phyloP scores from a whole-genome alignment of 37 sponge, comb jelly and placozoan genomes.

The Axinella damicornis region DNA sequence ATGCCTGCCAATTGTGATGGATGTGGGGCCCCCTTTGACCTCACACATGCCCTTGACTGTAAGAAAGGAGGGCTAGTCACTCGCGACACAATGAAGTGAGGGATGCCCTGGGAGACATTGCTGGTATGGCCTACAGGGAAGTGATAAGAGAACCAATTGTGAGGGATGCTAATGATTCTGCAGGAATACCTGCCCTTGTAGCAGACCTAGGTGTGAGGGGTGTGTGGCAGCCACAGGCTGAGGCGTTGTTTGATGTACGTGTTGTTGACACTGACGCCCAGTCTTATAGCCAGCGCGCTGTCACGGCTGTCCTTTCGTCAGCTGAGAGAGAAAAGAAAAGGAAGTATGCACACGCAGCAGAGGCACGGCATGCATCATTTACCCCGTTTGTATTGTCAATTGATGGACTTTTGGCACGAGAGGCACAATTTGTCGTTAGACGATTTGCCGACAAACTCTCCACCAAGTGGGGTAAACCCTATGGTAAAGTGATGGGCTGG shows the following conservation, averaged over 20 bases:
- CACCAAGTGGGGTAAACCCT: constrained; percentile 41
- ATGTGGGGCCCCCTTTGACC: constrained; percentile 21
- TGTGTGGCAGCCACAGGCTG: constrained; percentile 50
- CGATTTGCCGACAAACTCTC: constrained; percentile 12
- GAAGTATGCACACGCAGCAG: constrained; percentile 27
- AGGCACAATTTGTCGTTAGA: constrained; percentile 2
- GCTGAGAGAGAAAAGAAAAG: constrained; percentile 49
- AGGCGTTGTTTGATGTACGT: constrained; percentile 62
- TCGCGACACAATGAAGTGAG: constrained; percentile 48
- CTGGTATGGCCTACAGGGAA: constrained; percentile 31
- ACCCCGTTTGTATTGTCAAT: constrained; percentile 45
- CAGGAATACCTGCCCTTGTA: constrained; percentile 14
- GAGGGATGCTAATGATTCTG: constrained; percentile 16
- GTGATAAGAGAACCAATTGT: constrained; percentile 44
- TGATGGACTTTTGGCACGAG: constrained; percentile 46
- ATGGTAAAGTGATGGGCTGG: constrained; percentile 11
- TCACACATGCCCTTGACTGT: constrained; percentile 46
- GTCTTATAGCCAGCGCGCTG: constrained; percentile 1
- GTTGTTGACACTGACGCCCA: constrained; percentile 62
- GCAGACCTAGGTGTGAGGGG: constrained; percentile 62
- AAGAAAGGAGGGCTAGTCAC: constrained; percentile 48
- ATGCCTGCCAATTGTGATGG: constrained; percentile 44
- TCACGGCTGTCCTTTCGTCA: constrained; percentile 2
- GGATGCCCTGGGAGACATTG: constrained; percentile 55
- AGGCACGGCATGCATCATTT: constrained; percentile 31